A percentile compares a stretch with the other conserved stretches of the same genome.
Evolutionary conservation across 2,113 vertebrate genomes (phyloP).

Genomic region (Ctenodactylus gundi): DNA sequence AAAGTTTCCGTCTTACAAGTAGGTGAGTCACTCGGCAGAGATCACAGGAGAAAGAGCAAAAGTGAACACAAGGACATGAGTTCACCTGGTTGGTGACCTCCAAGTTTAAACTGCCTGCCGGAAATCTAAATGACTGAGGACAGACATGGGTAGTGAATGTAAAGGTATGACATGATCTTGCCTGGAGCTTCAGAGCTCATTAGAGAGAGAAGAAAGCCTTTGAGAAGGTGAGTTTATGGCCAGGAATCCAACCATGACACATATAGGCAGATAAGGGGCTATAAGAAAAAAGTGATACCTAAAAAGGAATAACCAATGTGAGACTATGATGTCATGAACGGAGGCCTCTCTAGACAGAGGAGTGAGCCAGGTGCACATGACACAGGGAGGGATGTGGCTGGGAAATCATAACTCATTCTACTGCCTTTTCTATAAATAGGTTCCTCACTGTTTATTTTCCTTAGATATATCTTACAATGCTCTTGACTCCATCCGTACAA

Average conservation of each 20-base stretch:
- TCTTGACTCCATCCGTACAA: background rate
- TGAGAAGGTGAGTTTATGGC: background rate
- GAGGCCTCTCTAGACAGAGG: background rate
- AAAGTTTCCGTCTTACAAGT: background rate
- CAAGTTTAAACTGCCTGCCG: background rate
- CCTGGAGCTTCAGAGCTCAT: background rate
- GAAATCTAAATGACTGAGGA: background rate
- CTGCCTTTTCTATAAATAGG: background rate
- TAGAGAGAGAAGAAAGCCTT: background rate
- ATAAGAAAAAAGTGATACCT: background rate
- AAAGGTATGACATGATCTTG: background rate
- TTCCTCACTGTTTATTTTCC: background rate
- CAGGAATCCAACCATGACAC: background rate
- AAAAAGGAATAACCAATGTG: background rate
- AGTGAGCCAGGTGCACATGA: fast-evolving
- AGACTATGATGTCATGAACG: background rate
- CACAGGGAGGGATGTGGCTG: background rate
- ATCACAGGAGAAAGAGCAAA: background rate
- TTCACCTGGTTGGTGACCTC: background rate
- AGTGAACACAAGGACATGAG: background rate
- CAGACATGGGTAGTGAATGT: background rate
- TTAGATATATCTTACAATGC: background rate
- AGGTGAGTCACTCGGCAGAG: background rate
- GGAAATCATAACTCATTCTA: background rate
- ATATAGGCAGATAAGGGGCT: background rate